Evolutionary conservation across 2,113 vertebrate genomes (phyloP).

Genomic region (Turnix velox): DNA sequence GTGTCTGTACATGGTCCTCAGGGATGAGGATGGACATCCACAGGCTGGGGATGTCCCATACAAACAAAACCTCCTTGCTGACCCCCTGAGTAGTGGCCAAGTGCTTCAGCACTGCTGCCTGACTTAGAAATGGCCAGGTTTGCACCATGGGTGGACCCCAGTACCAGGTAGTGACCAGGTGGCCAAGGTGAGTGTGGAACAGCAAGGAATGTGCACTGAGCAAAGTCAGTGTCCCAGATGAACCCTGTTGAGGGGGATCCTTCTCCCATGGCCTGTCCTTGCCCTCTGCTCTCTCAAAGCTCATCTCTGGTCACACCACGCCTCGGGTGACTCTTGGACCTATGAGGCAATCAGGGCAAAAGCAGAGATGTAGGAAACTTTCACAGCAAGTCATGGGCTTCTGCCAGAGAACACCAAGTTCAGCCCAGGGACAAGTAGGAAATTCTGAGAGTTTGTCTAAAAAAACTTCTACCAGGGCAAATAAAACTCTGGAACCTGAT

Average conservation of each 20-base stretch:
- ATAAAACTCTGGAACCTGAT: background rate
- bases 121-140: background rate
- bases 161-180: too few species aligned
- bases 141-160: background rate
- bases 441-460: background rate
- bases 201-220: background rate
- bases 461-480: background rate
- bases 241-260: background rate
- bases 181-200: background rate
- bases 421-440: background rate
- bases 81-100: background rate
- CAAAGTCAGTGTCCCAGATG: fast-evolving
- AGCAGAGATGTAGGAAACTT: background rate
- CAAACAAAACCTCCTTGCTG: background rate
- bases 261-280: background rate
- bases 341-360: background rate
- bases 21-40: background rate
- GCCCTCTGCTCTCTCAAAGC: background rate
- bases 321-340: background rate
- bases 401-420: background rate
- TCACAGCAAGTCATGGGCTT: background rate
- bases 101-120: background rate
- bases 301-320: background rate
- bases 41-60: background rate
- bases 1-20: fast-evolving